Percentiles rank a stretch among this genome's conserved stretches.
phyloP scores from a whole-genome alignment of 2,797 vertebrate genomes.

The Ctenosaura bakeri region DNA sequence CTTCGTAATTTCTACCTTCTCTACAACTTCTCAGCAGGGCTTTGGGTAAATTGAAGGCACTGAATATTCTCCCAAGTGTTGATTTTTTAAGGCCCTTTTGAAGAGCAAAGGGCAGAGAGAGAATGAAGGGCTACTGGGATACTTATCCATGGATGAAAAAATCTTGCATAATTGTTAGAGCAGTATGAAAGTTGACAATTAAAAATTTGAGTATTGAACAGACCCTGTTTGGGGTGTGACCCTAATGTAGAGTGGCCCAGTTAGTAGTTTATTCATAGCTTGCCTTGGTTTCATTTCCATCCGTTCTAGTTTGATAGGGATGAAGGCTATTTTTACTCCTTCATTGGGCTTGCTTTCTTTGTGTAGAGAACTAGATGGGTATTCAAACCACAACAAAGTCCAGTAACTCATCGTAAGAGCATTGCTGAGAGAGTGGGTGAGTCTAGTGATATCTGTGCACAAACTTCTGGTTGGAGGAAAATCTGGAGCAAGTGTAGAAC shows the following conservation, averaged over 20 bases:
- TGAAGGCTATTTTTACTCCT: no score
- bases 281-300: neutral
- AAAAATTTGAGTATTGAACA: neutral
- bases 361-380: neutral
- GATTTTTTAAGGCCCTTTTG: neutral
- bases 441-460: neutral
- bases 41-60: no score
- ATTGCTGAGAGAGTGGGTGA: neutral
- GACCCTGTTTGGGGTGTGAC: neutral
- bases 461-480: neutral
- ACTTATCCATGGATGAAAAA: neutral
- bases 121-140: neutral
- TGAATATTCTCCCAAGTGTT: no score
- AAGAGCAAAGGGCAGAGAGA: neutral
- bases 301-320: neutral
- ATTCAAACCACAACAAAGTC: neutral
- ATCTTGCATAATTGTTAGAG: neutral
- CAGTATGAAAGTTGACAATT: neutral
- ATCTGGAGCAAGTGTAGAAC: neutral
- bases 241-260: neutral
- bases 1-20: no score
- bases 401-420: neutral
- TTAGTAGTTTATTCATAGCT: no score
- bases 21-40: no score
- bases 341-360: neutral